A percentile compares a stretch with the other conserved stretches of the same genome.
Evolutionary conservation across 2,797 vertebrate species (phyloP).

Genomic region (Pseudochirops cupreus): DNA sequence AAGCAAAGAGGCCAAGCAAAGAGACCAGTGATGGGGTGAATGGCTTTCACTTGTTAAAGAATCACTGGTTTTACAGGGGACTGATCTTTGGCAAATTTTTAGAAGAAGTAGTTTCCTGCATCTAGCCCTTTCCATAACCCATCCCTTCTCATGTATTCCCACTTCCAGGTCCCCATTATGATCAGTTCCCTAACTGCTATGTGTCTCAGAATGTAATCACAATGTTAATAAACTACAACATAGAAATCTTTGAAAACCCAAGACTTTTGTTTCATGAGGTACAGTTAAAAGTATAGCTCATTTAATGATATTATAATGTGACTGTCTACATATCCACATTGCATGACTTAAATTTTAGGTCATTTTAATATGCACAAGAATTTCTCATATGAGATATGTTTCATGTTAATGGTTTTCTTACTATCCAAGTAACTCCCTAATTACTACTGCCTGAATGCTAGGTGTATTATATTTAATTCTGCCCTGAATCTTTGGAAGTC

Average conservation of each 20-base stretch:
- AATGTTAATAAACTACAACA: background rate
- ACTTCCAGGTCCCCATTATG: background rate
- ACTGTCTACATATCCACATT: background rate
- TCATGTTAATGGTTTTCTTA: background rate
- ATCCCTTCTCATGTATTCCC: background rate
- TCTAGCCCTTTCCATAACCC: background rate
- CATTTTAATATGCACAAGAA: background rate
- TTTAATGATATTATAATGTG: background rate
- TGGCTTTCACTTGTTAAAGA: background rate
- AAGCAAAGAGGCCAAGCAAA: background rate
- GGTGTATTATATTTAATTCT: background rate
- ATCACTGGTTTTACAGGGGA: background rate
- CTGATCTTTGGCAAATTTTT: background rate
- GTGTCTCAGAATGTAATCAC: background rate
- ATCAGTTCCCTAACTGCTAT: background rate
- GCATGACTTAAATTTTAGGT: background rate
- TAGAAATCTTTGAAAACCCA: background rate
- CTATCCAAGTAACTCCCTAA: background rate
- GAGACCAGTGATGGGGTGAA: background rate
- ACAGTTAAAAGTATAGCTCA: background rate
- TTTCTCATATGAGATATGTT: background rate
- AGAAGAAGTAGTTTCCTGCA: background rate
- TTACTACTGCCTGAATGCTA: background rate
- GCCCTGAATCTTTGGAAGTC: background rate
- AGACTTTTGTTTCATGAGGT: background rate